Conservation (phyloP, 2,113 vertebrate species). For the Caloenas nicobarica region DNA sequence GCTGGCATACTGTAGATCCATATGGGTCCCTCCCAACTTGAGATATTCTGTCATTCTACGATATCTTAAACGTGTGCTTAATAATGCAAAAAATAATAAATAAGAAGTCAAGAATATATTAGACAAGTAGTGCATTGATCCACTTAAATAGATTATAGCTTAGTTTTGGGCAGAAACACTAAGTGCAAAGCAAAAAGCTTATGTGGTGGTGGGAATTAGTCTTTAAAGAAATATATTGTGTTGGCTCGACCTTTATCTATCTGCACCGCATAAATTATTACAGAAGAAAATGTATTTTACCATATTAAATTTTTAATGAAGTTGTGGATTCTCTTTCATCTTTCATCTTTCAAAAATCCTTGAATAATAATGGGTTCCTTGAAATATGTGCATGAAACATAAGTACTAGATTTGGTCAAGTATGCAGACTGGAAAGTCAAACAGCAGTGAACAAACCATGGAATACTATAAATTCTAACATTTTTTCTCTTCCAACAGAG, state of each 20-base stretch:
- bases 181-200: background rate
- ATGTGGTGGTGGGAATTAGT: background rate
- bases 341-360: background rate
- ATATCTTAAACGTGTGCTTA: background rate
- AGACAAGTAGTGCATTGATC: background rate
- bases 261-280: background rate
- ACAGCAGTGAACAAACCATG: background rate
- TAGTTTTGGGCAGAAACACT: background rate
- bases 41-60: background rate
- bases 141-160: background rate
- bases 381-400: background rate
- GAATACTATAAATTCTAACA: background rate
- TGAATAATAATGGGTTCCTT: background rate
- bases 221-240: background rate
- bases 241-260: background rate
- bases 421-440: background rate
- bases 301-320: background rate
- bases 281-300: background rate
- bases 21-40: background rate
- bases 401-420: background rate
- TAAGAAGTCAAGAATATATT: background rate
- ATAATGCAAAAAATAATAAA: background rate
- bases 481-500: conserved; percentile 74
- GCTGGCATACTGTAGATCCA: background rate
- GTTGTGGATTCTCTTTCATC: background rate